Conservation (phyloP, 2,797 vertebrate genomes). For the Alauda arvensis region DNA sequence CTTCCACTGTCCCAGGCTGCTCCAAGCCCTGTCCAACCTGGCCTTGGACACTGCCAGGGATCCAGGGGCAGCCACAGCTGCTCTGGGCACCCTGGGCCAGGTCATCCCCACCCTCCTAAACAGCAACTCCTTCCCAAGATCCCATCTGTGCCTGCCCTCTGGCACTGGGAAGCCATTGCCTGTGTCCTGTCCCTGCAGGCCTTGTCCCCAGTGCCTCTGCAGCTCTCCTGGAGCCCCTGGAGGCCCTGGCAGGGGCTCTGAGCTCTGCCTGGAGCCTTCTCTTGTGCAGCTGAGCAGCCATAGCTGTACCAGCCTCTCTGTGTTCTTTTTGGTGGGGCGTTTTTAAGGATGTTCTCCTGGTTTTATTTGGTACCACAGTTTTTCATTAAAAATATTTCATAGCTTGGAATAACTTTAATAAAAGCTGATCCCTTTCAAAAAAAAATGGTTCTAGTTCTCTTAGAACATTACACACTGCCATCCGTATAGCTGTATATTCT, state of each 20-base stretch:
- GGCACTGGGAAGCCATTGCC: neutral
- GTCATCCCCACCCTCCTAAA: rapidly evolving
- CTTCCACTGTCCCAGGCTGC: rapidly evolving
- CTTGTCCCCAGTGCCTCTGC: neutral
- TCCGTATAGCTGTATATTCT: neutral
- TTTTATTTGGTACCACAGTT: neutral
- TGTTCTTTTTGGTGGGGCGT: neutral
- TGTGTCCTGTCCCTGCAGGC: neutral
- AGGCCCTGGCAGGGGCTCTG: neutral
- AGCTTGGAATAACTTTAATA: neutral
- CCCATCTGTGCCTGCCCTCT: neutral
- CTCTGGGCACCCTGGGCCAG: neutral
- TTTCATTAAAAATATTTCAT: neutral
- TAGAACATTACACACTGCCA: neutral
- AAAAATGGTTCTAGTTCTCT: neutral
- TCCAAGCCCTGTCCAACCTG: neutral
- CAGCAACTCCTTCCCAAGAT: neutral
- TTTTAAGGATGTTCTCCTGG: neutral
- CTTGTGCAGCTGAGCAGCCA: rapidly evolving
- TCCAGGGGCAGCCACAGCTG: neutral
- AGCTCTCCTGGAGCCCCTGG: neutral
- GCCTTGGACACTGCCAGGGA: neutral
- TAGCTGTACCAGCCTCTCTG: rapidly evolving
- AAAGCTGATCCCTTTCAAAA: neutral
- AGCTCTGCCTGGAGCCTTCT: neutral